Percentiles rank a stretch among this genome's conserved stretches.
Conservation (phyloP, 1,140 invertebrate genomes). For the Heliothis subflexa region DNA sequence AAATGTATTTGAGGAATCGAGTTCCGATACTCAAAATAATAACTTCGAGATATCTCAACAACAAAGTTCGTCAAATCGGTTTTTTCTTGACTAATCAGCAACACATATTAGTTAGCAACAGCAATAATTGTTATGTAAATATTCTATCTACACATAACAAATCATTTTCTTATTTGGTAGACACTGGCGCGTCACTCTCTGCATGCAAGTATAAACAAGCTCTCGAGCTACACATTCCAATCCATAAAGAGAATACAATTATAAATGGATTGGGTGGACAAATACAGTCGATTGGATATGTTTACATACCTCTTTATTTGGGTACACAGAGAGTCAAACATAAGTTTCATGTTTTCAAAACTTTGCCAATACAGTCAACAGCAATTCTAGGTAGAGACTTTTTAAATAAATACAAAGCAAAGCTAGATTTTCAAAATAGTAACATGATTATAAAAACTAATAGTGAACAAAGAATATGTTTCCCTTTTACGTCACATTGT, state of each 20-base stretch:
- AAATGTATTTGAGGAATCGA: too few relatives aligned
- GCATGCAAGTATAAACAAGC: conserved; percentile 50
- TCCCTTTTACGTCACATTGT: conserved; percentile 44
- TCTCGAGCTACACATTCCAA: conserved; percentile 41
- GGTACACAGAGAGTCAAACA: conserved; percentile 33
- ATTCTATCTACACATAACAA: too few relatives aligned
- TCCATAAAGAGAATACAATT: conserved; percentile 48
- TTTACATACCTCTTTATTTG: conserved; percentile 48
- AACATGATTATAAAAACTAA: background rate
- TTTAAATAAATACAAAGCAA: conserved; percentile 37
- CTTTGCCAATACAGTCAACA: conserved; percentile 45
- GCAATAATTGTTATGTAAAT: too few relatives aligned
- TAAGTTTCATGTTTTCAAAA: conserved; percentile 59
- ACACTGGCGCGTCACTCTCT: conserved; percentile 52
- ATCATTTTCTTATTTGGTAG: conserved; percentile 41
- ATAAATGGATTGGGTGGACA: conserved; percentile 56
- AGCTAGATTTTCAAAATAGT: conserved; percentile 43
- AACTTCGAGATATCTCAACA: too few relatives aligned
- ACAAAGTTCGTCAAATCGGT: too few relatives aligned
- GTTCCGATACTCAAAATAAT: too few relatives aligned
- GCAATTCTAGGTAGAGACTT: conserved; percentile 46
- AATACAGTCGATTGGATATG: conserved; percentile 55
- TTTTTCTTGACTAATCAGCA: too few relatives aligned
- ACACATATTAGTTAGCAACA: too few relatives aligned
- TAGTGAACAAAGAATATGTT: background rate